A percentile compares a stretch with the other conserved stretches of the same genome.
phyloP scores from a whole-genome alignment of 2,113 vertebrate species.

The Albula glossodonta region DNA sequence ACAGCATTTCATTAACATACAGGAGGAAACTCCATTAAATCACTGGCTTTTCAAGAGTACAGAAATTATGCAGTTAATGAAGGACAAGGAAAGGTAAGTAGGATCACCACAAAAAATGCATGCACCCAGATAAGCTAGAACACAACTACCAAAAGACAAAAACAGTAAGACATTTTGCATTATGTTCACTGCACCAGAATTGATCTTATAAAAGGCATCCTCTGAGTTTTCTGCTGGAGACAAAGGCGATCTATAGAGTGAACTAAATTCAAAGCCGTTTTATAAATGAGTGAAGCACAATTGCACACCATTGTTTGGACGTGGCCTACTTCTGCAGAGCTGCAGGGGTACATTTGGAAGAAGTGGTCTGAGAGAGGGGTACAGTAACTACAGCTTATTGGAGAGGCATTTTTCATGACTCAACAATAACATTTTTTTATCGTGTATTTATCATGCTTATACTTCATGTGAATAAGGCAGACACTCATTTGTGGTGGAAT shows the following conservation, averaged over 20 bases:
- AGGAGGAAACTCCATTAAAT: not conserved
- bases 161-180: not conserved
- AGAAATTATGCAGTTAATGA: not conserved
- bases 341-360: not conserved
- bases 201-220: not conserved
- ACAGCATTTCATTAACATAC: not conserved
- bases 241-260: not conserved
- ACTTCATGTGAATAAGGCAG: not conserved
- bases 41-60: not conserved
- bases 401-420: not conserved
- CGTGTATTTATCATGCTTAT: not conserved
- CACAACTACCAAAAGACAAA: not conserved
- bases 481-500: not conserved
- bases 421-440: not conserved
- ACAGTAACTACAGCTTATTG: not conserved
- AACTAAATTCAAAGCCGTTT: not conserved
- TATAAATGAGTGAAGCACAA: not conserved
- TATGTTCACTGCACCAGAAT: not conserved
- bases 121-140: not conserved
- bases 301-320: not conserved
- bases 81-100: not conserved
- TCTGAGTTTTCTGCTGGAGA: not conserved
- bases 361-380: not conserved
- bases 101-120: not conserved
- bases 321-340: not conserved